phyloP scores from a whole-genome alignment of 2,888 invertebrate species.

The Epirrita christyi region DNA sequence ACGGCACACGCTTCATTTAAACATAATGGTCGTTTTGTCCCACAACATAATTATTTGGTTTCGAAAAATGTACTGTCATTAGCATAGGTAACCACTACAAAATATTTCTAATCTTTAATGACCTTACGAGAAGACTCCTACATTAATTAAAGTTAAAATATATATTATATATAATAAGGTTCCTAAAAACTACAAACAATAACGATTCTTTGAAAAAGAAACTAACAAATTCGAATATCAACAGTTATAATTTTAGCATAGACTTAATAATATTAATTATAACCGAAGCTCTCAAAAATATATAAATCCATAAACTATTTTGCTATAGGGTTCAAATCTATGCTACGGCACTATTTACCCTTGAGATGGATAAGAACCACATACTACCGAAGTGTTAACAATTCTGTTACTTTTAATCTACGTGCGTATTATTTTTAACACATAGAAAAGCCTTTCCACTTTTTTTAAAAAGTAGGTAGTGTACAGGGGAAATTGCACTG shows the following conservation, averaged over 20 bases:
- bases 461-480: not conserved
- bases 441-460: too few species aligned
- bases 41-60: not conserved
- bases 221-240: constrained; percentile 9
- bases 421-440: too few species aligned
- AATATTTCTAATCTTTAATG: not conserved
- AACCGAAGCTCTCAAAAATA: not conserved
- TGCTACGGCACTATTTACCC: too few species aligned
- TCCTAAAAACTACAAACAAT: constrained; percentile 6
- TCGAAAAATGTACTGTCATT: not conserved
- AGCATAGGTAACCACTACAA: not conserved
- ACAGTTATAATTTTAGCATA: not conserved
- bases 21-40: not conserved
- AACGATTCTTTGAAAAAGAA: constrained; percentile 15
- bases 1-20: too few species aligned
- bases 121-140: not conserved
- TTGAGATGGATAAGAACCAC: too few species aligned
- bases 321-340: too few species aligned
- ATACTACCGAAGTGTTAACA: too few species aligned
- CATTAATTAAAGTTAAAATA: not conserved
- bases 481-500: not conserved
- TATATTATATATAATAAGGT: not conserved
- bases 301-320: too few species aligned
- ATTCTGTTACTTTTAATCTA: too few species aligned
- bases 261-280: not conserved